phyloP scores from a whole-genome alignment of 2,888 invertebrate species.

The Ceraclea dissimilis region DNA sequence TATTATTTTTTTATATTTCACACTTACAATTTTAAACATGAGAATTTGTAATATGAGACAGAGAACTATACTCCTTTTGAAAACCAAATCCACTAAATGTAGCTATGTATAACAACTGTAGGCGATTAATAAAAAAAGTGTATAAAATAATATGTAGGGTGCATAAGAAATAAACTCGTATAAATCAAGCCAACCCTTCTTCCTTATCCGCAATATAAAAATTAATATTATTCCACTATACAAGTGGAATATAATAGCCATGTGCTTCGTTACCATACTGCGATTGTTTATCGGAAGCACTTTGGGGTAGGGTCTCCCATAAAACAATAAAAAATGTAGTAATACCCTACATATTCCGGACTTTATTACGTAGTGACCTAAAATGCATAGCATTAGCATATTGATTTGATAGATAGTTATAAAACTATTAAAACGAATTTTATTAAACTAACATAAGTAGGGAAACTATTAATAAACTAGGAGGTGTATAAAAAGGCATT shows the following conservation, averaged over 20 bases:
- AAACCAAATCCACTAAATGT: too few relatives aligned
- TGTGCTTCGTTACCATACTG: conserved; percentile 21
- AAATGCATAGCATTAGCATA: too few relatives aligned
- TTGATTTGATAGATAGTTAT: too few relatives aligned
- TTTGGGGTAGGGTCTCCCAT: neutral
- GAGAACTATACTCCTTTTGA: too few relatives aligned
- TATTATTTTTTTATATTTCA: too few relatives aligned
- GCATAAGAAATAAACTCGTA: conserved; percentile 3
- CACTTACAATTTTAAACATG: too few relatives aligned
- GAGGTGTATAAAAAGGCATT: too few relatives aligned
- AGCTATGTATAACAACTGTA: too few relatives aligned
- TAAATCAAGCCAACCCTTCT: conserved; percentile 15
- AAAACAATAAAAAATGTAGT: neutral
- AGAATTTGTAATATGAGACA: too few relatives aligned
- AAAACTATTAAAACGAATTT: too few relatives aligned
- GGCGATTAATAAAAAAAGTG: conserved; percentile 5
- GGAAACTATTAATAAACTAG: too few relatives aligned
- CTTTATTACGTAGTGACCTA: neutral
- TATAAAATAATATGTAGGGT: conserved; percentile 13
- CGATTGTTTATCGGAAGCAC: conserved; percentile 12
- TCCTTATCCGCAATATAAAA: neutral
- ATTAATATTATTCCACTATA: conserved; percentile 9
- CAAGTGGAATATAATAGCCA: conserved; percentile 7
- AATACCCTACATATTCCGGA: neutral
- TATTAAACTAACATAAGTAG: too few relatives aligned